phyloP scores from a whole-genome alignment of 2,888 invertebrate species.

The Drosophila lutescens region DNA sequence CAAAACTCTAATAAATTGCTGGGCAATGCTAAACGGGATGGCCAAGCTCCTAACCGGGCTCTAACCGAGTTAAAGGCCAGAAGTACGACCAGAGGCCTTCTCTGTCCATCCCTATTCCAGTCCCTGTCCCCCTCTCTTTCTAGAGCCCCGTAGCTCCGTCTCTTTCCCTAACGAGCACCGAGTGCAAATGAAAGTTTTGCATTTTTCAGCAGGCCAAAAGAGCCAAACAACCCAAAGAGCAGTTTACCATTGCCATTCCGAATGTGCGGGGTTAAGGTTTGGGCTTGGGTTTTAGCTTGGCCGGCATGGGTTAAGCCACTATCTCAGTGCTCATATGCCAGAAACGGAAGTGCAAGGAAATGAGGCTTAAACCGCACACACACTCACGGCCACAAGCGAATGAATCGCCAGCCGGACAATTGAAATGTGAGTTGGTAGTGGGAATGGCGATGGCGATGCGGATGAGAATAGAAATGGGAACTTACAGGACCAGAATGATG shows the following conservation, averaged over 20 bases:
- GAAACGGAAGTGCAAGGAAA: constrained; percentile 72
- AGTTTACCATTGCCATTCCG: constrained; percentile 59
- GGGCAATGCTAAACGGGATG: constrained; percentile 61
- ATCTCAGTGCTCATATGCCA: constrained; percentile 59
- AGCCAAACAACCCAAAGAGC: constrained; percentile 54
- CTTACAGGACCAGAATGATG: constrained; percentile 8
- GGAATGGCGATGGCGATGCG: not conserved
- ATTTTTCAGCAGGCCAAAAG: constrained; percentile 65
- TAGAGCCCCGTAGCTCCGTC: not conserved
- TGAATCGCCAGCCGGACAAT: constrained; percentile 54
- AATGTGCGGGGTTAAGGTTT: constrained; percentile 43
- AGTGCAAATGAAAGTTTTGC: constrained; percentile 75
- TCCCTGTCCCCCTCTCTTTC: not conserved
- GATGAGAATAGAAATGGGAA: not conserved
- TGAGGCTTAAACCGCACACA: constrained; percentile 75
- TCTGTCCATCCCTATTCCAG: not conserved
- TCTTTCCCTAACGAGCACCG: constrained; percentile 54
- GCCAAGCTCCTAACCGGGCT: constrained; percentile 43
- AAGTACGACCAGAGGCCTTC: constrained; percentile 6
- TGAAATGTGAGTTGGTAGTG: constrained; percentile 65
- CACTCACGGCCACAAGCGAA: constrained; percentile 29
- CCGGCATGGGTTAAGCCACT: constrained; percentile 24
- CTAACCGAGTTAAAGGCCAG: constrained; percentile 71
- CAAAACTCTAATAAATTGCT: constrained; percentile 72
- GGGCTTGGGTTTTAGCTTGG: not conserved